Evolutionary conservation across 2,888 invertebrate genomes (phyloP), one percentile per base, ranked within the genome.

Genomic region (Ochropleura leucogaster): DNA sequence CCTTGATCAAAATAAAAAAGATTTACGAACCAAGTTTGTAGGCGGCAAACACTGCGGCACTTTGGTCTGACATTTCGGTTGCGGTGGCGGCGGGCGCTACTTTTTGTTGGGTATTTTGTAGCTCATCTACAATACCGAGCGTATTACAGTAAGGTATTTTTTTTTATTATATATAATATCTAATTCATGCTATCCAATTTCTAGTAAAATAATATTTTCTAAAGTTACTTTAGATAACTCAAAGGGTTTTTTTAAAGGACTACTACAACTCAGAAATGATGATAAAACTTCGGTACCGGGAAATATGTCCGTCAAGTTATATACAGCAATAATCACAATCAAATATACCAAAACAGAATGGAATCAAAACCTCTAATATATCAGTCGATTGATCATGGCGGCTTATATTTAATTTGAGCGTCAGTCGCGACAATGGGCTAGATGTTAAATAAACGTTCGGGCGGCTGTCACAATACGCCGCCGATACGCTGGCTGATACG

Each of bases 361-460:
- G 18, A 77, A 77, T 83, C 64, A 51, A 79, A 84, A 73, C 57
- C 63, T 67, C 84, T 72, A 72, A 68, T 12, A n/a, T 73, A 73
- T 68, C 74, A 62, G 84, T 80, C 66, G 51, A 62, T 80, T 73
- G 53, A 73, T 80, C 67, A 60, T 53, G 57, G 65, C 51, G 46
- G 84, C 46, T 79, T 80, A 66, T 66, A 80, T 69, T 84, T 80
- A 63, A 84, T 74, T 80, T 42, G 63, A 46, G 47, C 59, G 72
- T 44, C 47, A 44, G 53, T 7, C 30, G 42, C n/a, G 20, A 67
- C 71, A 69, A 73, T 62, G 78, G 74, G 76, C 57, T 77, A 66
- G 84, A 83, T 79, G 79, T 68, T 79, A 80, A 84, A 84, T 86
- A 86, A 87, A 87, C 82, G 75, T 66, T 69, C 59, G 44, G 44